Evolutionary conservation across 2,113 vertebrate species (phyloP).

Genomic region (Promerops cafer): DNA sequence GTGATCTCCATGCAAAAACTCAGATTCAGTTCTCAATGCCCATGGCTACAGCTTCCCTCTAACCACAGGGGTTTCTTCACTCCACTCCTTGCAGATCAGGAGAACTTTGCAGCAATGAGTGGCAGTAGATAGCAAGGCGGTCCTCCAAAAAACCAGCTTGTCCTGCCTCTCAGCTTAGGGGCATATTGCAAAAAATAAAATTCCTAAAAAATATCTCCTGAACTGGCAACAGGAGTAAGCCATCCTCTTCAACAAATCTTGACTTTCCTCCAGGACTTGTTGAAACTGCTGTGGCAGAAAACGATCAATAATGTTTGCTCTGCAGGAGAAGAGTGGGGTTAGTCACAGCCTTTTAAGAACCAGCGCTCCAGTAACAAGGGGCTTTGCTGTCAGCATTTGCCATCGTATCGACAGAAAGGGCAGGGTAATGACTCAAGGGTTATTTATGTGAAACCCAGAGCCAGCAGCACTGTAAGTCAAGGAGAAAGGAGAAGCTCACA

Average conservation of each 20-base stretch:
- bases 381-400: not conserved
- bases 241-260: not conserved
- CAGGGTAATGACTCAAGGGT: not conserved
- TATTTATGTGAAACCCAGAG: not conserved
- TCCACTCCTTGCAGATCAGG: not conserved
- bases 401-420: not conserved
- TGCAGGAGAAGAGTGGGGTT: not conserved
- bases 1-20: not conserved
- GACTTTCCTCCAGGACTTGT: not conserved
- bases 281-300: not conserved
- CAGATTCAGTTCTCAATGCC: not conserved
- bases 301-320: not conserved
- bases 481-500: not conserved
- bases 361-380: not conserved
- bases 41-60: not conserved
- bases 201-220: not conserved
- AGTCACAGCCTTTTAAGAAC: not conserved
- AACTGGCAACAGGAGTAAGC: not conserved
- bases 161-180: not conserved
- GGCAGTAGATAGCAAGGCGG: not conserved
- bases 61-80: not conserved
- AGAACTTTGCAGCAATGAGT: not conserved
- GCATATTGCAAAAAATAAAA: not conserved
- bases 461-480: not conserved
- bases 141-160: not conserved